A percentile compares a stretch with the other conserved stretches of the same genome.
Evolutionary conservation across 1,140 invertebrate species (phyloP).

Genomic region (Drosophila ercepeae): DNA sequence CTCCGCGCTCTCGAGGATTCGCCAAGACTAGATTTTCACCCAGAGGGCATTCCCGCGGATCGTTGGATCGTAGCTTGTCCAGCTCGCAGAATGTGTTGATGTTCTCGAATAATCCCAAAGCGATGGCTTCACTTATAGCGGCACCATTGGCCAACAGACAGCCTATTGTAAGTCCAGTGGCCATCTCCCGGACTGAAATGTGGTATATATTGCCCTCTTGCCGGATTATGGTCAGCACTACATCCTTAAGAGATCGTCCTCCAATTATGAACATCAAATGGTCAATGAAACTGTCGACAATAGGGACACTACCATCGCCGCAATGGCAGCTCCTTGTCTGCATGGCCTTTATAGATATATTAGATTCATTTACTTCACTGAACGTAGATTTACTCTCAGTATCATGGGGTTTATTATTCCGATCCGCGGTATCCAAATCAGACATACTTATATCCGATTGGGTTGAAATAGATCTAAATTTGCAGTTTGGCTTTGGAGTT

Average conservation of each 20-base stretch:
- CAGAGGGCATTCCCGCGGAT: conserved; percentile 19
- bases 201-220: conserved; percentile 60
- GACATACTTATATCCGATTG: conserved; percentile 3
- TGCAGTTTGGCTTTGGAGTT: background rate
- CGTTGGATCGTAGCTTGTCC: conserved; percentile 30
- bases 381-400: background rate
- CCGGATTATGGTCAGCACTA: conserved; percentile 46
- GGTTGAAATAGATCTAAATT: background rate
- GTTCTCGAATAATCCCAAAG: conserved; percentile 40
- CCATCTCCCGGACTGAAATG: conserved; percentile 44
- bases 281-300: conserved; percentile 18
- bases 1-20: background rate
- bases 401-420: background rate
- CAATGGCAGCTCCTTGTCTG: conserved; percentile 20
- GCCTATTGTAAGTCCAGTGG: conserved; percentile 36
- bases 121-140: conserved; percentile 54
- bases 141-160: conserved; percentile 46
- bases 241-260: background rate
- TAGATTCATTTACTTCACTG: background rate
- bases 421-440: background rate
- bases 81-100: conserved; percentile 61
- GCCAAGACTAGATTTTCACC: conserved; percentile 35
- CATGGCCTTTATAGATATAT: background rate
- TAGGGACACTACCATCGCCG: background rate
- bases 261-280: conserved; percentile 25